Percentiles rank a stretch among this genome's conserved stretches.
Evolutionary conservation across 2,888 invertebrate species (phyloP).

Genomic region (Drosophila borborema): DNA sequence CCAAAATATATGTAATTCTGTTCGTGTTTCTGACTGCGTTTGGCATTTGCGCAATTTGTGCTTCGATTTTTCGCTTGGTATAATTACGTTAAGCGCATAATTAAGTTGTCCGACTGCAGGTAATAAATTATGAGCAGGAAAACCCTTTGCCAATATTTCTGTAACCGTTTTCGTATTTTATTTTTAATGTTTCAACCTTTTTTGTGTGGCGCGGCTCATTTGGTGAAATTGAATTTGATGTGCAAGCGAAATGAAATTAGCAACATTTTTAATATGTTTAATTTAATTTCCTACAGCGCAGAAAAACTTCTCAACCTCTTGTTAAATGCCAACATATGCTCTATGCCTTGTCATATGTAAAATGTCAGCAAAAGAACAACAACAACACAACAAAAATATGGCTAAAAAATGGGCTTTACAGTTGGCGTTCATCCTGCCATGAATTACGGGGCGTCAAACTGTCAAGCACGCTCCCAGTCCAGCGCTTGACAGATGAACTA

Average conservation of each 20-base stretch:
- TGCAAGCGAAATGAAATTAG: constrained; percentile 62
- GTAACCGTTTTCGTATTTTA: constrained; percentile 22
- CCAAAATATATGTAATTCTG: background rate
- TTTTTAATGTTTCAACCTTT: constrained; percentile 5
- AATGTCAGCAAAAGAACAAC: constrained; percentile 50
- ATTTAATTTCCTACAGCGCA: constrained; percentile 43
- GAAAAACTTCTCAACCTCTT: constrained; percentile 33
- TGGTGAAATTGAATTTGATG: constrained; percentile 59
- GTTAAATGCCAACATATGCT: constrained; percentile 60
- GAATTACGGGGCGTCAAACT: constrained; percentile 82
- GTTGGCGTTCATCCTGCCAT: constrained; percentile 78
- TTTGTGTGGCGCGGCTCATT: constrained; percentile 28
- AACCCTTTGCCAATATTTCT: constrained; percentile 40
- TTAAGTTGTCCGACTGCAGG: constrained; percentile 75
- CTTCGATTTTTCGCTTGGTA: constrained; percentile 71
- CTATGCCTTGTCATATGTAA: constrained; percentile 49
- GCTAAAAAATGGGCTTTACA: constrained; percentile 37
- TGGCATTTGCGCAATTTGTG: constrained; percentile 69
- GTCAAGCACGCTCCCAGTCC: constrained; percentile 72
- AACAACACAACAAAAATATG: constrained; percentile 11
- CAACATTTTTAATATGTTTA: constrained; percentile 59
- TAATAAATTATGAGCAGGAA: constrained; percentile 71
- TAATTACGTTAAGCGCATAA: constrained; percentile 78
- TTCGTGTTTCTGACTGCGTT: constrained; percentile 34
- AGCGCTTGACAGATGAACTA: constrained; percentile 71